Conservation (phyloP, 2,113 vertebrate genomes). For the Nibea coibor region DNA sequence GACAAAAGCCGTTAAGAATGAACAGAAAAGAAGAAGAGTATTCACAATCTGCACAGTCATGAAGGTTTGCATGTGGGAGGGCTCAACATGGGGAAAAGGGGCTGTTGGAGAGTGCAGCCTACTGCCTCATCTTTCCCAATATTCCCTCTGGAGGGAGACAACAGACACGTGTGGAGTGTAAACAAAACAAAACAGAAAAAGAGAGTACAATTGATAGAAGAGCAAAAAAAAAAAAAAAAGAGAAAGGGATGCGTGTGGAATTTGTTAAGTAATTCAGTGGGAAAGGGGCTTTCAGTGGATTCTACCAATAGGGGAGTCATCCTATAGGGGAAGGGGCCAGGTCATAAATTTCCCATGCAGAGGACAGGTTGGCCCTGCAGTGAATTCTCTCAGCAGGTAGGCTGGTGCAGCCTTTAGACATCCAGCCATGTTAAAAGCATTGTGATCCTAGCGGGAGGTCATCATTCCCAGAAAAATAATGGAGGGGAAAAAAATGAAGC, state of each 20-base stretch:
- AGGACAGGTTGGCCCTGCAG: constrained; percentile 82
- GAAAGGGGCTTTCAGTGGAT: constrained; percentile 27
- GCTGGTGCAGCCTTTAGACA: constrained; percentile 77
- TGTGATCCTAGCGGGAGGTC: constrained; percentile 78
- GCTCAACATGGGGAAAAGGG: neutral
- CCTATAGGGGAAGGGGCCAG: constrained; percentile 66
- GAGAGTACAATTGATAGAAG: neutral
- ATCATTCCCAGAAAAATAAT: constrained; percentile 71
- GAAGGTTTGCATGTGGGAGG: neutral
- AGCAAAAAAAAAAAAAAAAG: neutral
- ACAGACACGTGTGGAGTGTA: constrained; percentile 5
- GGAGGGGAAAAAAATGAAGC: constrained; percentile 54
- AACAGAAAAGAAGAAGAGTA: neutral
- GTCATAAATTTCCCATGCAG: constrained; percentile 78
- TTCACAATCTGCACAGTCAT: neutral
- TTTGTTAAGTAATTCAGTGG: constrained; percentile 33
- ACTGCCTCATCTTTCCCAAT: neutral
- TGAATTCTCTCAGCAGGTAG: constrained; percentile 83
- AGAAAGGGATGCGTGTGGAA: constrained; percentile 18
- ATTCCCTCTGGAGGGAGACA: constrained; percentile 18
- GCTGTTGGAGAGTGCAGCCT: neutral
- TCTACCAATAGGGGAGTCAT: constrained; percentile 65
- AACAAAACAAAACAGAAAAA: constrained; percentile 31
- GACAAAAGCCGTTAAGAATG: constrained; percentile 18
- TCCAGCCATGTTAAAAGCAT: constrained; percentile 85